Evolutionary conservation across 1,140 invertebrate genomes (phyloP).

Genomic region (Periplaneta americana): DNA sequence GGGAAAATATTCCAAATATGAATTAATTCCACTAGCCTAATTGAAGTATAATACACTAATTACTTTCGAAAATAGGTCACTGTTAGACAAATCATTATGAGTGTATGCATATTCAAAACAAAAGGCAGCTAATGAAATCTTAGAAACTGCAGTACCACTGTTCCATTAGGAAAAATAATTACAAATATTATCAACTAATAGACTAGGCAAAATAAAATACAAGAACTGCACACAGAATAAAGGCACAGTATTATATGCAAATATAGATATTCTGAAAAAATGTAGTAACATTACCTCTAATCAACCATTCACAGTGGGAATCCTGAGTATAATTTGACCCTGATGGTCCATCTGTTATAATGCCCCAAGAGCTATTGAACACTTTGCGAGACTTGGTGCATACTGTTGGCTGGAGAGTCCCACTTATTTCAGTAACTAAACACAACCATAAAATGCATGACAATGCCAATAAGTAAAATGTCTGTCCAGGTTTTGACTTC

Average conservation of each 20-base stretch:
- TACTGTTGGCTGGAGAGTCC: conserved; percentile 34
- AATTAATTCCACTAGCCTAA: no score
- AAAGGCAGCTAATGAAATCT: no score
- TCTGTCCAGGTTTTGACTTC: background rate
- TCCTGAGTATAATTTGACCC: conserved; percentile 85
- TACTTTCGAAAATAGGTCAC: no score
- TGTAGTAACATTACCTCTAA: conserved; percentile 58
- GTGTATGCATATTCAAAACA: no score
- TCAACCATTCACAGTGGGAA: conserved; percentile 94
- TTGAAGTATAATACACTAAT: no score
- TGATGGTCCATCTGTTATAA: conserved; percentile 83
- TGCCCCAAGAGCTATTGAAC: conserved; percentile 73
- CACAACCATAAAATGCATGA: background rate
- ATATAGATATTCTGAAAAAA: background rate
- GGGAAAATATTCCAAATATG: no score
- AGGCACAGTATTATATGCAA: background rate
- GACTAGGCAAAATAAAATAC: background rate
- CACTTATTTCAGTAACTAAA: background rate
- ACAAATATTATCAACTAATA: no score
- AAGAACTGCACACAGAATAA: background rate
- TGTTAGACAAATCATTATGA: no score
- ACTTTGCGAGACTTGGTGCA: conserved; percentile 76
- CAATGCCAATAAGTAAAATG: background rate
- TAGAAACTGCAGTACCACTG: no score
- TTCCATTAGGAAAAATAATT: no score